Conservation (phyloP, 1,140 invertebrate genomes). For the Drosophila bifasciata region DNA sequence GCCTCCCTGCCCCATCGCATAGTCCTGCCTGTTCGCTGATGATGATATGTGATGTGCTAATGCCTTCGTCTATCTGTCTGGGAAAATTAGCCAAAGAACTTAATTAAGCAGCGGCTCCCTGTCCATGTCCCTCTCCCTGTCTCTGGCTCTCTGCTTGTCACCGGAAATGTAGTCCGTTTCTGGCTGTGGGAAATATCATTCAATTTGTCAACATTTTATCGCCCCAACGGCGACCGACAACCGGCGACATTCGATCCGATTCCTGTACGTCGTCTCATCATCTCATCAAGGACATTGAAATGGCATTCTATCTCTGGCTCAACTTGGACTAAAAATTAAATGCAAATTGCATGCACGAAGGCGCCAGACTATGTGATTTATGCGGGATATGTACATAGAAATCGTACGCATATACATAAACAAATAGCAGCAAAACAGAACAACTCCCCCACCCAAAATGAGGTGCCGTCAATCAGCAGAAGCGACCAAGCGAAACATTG, state of each 20-base stretch:
- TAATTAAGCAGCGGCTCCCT: conserved; percentile 36
- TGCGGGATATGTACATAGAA: conserved; percentile 26
- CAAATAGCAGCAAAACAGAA: conserved; percentile 11
- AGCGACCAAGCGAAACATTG: neutral
- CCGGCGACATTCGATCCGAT: conserved; percentile 44
- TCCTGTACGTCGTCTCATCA: conserved; percentile 43
- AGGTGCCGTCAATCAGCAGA: conserved; percentile 34
- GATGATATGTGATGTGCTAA: conserved; percentile 73
- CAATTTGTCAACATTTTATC: conserved; percentile 63
- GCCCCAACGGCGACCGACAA: conserved; percentile 2
- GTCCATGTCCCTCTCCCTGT: neutral
- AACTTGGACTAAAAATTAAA: conserved; percentile 70
- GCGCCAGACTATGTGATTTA: conserved; percentile 58
- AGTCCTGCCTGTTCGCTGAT: conserved; percentile 12
- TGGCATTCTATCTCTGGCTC: conserved; percentile 25
- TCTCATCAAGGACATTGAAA: conserved; percentile 35
- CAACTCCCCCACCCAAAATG: conserved; percentile 27
- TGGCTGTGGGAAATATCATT: conserved; percentile 21
- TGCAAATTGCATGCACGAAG: conserved; percentile 72
- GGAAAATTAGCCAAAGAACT: conserved; percentile 45
- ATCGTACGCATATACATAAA: conserved; percentile 7
- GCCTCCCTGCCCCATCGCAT: neutral
- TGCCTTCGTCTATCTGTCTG: conserved; percentile 37
- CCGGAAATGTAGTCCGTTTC: too few species aligned
- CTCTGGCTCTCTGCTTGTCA: too few species aligned